Conservation (phyloP, 1,140 invertebrate genomes). For the Hycleus cichorii region DNA sequence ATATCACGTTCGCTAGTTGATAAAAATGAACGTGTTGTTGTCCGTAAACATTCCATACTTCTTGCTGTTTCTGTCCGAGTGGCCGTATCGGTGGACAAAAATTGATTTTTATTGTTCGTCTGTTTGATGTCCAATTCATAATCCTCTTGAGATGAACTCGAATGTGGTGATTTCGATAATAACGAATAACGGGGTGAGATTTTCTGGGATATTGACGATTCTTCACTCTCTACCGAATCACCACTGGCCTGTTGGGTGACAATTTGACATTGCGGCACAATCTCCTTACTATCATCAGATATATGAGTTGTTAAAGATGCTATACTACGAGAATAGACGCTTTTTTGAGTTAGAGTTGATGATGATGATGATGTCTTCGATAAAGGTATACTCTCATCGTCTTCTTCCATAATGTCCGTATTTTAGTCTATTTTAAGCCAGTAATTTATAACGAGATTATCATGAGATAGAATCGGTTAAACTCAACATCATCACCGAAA, state of each 20-base stretch:
- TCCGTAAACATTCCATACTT: conserved; percentile 61
- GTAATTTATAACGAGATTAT: no score
- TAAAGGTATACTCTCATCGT: conserved; percentile 45
- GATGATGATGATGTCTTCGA: conserved; percentile 35
- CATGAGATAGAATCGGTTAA: no score
- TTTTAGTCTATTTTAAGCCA: no score
- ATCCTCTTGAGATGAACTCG: conserved; percentile 63
- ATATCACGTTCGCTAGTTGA: conserved; percentile 58
- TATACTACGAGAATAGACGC: no score
- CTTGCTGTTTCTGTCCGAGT: conserved; percentile 51
- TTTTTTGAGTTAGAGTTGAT: conserved; percentile 33
- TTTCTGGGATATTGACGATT: conserved; percentile 28
- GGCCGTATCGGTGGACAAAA: conserved; percentile 45
- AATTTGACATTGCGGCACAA: conserved; percentile 40
- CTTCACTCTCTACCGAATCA: conserved; percentile 40
- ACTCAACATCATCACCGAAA: no score
- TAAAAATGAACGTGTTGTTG: conserved; percentile 46
- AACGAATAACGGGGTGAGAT: conserved; percentile 30
- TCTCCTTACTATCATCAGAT: conserved; percentile 4
- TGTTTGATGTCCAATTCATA: conserved; percentile 51
- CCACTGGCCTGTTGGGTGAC: conserved; percentile 43
- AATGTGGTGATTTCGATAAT: conserved; percentile 55
- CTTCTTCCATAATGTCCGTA: conserved; percentile 42
- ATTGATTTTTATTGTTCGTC: conserved; percentile 46
- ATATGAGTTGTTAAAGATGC: conserved; percentile 21